These are phyloP conservation scores for Napeogenes sylphis DNA, from an alignment of 2,888 invertebrate species.

Conservation along the genomic window DNA sequence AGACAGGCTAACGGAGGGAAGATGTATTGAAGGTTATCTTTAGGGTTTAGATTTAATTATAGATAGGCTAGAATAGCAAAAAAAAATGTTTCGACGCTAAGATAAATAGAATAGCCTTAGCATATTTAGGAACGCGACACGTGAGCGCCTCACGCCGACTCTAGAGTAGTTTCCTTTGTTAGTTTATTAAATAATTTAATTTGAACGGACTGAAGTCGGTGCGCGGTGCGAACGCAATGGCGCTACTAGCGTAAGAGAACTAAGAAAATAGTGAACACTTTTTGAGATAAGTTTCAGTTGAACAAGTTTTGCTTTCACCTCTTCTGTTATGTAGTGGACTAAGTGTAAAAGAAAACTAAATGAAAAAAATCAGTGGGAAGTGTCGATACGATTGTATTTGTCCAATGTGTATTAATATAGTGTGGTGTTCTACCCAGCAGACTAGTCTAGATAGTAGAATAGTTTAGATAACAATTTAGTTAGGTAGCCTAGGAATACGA, in stretches of 20 bases:
- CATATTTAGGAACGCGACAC: constrained; percentile 51
- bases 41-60: constrained; percentile 68
- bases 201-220: constrained; percentile 73
- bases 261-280: constrained; percentile 69
- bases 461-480: constrained; percentile 77
- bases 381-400: constrained; percentile 74
- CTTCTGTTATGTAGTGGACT: constrained; percentile 77
- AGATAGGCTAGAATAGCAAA: constrained; percentile 74
- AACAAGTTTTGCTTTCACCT: constrained; percentile 74
- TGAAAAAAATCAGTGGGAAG: constrained; percentile 64
- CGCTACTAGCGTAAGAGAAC: constrained; percentile 44
- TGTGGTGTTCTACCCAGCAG: constrained; percentile 76
- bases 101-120: constrained; percentile 72
- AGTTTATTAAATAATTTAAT: constrained; percentile 77
- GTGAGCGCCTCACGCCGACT: constrained; percentile 51
- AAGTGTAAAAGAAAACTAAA: constrained; percentile 74
- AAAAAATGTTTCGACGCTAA: constrained; percentile 73
- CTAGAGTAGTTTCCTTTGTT: constrained; percentile 75
- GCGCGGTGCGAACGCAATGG: constrained; percentile 46
- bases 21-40: constrained; percentile 64
- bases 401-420: constrained; percentile 77
- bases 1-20: constrained; percentile 57
- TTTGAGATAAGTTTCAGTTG: constrained; percentile 70
- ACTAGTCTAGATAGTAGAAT: constrained; percentile 79
- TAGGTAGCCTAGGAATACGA: constrained; percentile 78